Percentiles rank a stretch among this genome's conserved stretches.
phyloP scores from a whole-genome alignment of 35 echinoderm and acorn worm genomes.

The Stichopus chloronotus region DNA sequence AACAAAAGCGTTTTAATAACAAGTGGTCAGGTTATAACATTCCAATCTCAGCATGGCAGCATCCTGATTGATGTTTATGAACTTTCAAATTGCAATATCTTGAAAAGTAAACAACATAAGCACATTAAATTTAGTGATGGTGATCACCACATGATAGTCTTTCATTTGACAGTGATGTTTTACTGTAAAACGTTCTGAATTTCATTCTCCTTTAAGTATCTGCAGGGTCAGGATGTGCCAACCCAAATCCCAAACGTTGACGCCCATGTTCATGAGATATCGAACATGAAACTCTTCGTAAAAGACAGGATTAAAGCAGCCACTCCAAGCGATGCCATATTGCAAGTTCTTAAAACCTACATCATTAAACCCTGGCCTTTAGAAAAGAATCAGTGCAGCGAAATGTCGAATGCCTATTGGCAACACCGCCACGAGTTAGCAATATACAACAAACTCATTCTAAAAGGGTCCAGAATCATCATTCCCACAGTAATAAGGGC shows the following conservation, averaged over 20 bases:
- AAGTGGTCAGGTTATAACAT: too few relatives aligned
- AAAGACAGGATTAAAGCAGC: slow-evolving; percentile 27
- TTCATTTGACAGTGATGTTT: too few relatives aligned
- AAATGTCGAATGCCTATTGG: slow-evolving; percentile 50
- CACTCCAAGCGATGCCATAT: slow-evolving; percentile 44
- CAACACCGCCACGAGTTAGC: slow-evolving; percentile 50
- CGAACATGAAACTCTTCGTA: slow-evolving; percentile 24
- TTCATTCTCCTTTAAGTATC: slow-evolving; percentile 29
- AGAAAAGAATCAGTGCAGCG: slow-evolving; percentile 20
- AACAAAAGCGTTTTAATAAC: too few relatives aligned
- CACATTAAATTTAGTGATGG: too few relatives aligned
- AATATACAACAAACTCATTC: slow-evolving; percentile 40
- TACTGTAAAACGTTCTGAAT: too few relatives aligned
- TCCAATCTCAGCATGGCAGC: too few relatives aligned
- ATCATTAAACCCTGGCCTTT: neutral
- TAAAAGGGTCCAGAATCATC: slow-evolving; percentile 49
- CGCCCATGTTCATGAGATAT: slow-evolving; percentile 37
- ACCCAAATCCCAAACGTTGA: neutral
- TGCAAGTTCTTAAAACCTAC: slow-evolving; percentile 32
- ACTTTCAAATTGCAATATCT: too few relatives aligned
- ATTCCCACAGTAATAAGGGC: slow-evolving; percentile 32
- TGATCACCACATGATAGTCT: too few relatives aligned
- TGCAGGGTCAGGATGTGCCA: neutral
- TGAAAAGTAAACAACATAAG: too few relatives aligned
- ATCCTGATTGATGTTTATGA: too few relatives aligned